Conservation (phyloP, 1,140 invertebrate genomes). For the Myzus persicae region DNA sequence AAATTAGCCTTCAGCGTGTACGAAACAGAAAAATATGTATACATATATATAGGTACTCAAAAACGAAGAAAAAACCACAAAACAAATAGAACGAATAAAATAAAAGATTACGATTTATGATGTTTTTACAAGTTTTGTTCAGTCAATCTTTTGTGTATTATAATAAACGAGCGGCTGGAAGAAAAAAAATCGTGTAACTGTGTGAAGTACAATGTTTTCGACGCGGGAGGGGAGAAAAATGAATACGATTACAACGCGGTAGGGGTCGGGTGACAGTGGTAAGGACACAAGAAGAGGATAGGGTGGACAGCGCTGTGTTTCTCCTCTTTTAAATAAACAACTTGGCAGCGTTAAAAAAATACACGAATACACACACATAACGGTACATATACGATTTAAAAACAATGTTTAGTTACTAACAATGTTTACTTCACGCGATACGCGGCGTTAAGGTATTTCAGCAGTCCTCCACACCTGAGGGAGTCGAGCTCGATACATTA, state of each 20-base stretch:
- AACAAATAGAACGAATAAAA: conserved; percentile 9
- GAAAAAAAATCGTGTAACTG: background rate
- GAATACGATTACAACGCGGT: background rate
- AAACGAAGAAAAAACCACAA: background rate
- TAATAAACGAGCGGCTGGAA: background rate
- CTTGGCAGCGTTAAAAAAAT: background rate
- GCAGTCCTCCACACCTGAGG: background rate
- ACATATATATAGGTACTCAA: background rate
- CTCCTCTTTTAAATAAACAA: background rate
- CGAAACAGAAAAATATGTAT: background rate
- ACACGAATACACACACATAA: background rate
- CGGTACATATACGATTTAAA: background rate
- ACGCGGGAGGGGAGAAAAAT: background rate
- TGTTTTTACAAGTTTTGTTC: conserved; percentile 17
- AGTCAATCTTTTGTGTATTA: conserved; percentile 17
- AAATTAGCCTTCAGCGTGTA: conserved; percentile 5
- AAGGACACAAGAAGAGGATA: background rate
- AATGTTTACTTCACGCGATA: background rate
- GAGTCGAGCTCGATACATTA: background rate
- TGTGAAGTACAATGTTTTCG: background rate
- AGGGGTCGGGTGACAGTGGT: background rate
- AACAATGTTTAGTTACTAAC: background rate
- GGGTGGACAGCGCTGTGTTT: background rate
- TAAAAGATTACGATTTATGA: conserved; percentile 18
- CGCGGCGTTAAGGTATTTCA: background rate